Percentiles rank a stretch among this genome's conserved stretches.
These are phyloP conservation scores for Dicroscelio sp. DNA, from an alignment of 2,888 invertebrate species.

Conservation along the genomic window DNA sequence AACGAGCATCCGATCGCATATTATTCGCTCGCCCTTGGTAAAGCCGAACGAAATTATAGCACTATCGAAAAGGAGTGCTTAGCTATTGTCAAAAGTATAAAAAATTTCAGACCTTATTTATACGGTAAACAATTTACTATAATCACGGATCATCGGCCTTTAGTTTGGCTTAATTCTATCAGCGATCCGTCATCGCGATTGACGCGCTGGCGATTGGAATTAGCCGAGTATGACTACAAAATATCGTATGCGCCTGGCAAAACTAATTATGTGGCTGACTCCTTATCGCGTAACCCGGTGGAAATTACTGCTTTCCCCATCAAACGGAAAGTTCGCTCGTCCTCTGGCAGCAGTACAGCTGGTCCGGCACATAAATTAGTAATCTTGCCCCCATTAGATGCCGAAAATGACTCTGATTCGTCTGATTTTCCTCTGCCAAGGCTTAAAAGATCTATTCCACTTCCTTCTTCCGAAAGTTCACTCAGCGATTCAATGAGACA, in stretches of 20 bases:
- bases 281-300: conserved; percentile 77
- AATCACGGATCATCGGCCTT: conserved; percentile 68
- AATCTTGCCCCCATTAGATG: not conserved
- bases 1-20: conserved; percentile 69
- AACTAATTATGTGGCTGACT: conserved; percentile 87
- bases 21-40: conserved; percentile 52
- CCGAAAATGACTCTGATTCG: not conserved
- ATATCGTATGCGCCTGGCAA: conserved; percentile 78
- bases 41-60: conserved; percentile 70
- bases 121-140: conserved; percentile 63
- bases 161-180: conserved; percentile 59
- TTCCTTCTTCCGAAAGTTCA: not conserved
- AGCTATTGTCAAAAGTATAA: conserved; percentile 47
- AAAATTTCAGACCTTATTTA: conserved; percentile 68
- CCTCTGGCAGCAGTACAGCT: not conserved
- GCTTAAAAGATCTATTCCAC: not conserved
- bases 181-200: conserved; percentile 69
- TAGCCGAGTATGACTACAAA: conserved; percentile 73
- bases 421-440: not conserved
- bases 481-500: not conserved
- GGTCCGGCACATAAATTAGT: not conserved
- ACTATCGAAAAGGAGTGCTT: conserved; percentile 77
- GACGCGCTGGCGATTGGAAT: conserved; percentile 60
- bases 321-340: not conserved
- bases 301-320: not conserved